Conservation (phyloP, 2,888 invertebrate genomes). For the Amiota minor region DNA sequence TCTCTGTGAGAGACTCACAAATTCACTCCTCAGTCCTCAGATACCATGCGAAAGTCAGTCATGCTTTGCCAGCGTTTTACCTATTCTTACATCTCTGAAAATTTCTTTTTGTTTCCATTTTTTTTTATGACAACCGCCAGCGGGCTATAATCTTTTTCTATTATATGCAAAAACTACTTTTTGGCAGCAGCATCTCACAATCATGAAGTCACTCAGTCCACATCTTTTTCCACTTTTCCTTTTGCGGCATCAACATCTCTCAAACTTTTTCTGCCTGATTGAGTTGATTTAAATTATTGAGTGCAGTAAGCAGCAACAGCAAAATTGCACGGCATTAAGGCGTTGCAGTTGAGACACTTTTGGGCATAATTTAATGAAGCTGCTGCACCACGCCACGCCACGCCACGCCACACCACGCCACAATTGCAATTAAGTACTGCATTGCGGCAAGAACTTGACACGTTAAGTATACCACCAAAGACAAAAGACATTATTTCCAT, state of each 20-base stretch:
- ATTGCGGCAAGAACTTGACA: not conserved
- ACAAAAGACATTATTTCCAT: not conserved
- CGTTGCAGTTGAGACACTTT: slow-evolving; percentile 26
- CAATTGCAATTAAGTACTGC: slow-evolving; percentile 17
- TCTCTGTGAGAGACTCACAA: slow-evolving; percentile 10
- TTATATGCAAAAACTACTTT: slow-evolving; percentile 30
- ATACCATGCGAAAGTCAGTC: slow-evolving; percentile 5
- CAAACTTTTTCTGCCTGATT: not conserved
- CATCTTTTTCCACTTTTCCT: not conserved
- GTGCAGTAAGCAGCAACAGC: not conserved
- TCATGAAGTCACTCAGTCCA: slow-evolving; percentile 9
- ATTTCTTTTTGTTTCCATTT: not conserved
- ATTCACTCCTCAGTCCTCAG: not conserved
- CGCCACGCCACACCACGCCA: too few relatives aligned
- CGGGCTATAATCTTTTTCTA: slow-evolving; percentile 32
- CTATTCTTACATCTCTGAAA: not conserved
- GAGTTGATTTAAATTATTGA: slow-evolving; percentile 9
- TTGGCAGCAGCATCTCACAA: slow-evolving; percentile 28
- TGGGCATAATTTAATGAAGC: slow-evolving; percentile 29
- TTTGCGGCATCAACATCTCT: too few relatives aligned
- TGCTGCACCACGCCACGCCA: too few relatives aligned
- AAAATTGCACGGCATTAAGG: slow-evolving; percentile 1
- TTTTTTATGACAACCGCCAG: slow-evolving; percentile 9
- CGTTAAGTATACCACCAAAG: not conserved
- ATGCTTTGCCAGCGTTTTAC: not conserved